Percentiles rank a stretch among this genome's conserved stretches.
phyloP scores from a whole-genome alignment of 2,888 invertebrate genomes.

The Thelaira solivaga region DNA sequence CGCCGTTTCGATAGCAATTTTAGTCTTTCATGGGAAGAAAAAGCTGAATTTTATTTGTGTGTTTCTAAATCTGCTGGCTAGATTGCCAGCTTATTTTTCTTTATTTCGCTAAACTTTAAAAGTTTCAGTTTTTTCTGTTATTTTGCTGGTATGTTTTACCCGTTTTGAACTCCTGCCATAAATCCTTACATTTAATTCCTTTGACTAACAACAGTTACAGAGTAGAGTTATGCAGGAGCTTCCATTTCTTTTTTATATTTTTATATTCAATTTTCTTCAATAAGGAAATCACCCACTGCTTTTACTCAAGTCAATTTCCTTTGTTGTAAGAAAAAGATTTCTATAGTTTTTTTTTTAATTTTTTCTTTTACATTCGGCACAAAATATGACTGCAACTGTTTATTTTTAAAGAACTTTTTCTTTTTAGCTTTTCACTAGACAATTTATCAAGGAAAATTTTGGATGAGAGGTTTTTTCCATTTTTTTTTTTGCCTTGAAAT shows the following conservation, averaged over 20 bases:
- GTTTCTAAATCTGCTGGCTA: background rate
- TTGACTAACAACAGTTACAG: no score
- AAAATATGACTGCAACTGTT: constrained; percentile 10
- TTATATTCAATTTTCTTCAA: constrained; percentile 1
- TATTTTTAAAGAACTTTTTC: background rate
- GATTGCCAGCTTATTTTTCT: background rate
- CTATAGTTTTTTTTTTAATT: constrained; percentile 14
- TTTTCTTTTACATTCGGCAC: background rate
- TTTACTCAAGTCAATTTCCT: constrained; percentile 47
- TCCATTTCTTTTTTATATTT: no score
- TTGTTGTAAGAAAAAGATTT: constrained; percentile 40
- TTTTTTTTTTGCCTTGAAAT: background rate
- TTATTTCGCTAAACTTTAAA: background rate
- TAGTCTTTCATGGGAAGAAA: no score
- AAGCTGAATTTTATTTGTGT: background rate
- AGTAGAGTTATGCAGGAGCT: no score
- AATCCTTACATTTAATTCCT: no score
- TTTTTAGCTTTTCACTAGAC: constrained; percentile 21
- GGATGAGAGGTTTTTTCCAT: background rate
- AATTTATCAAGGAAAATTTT: constrained; percentile 49
- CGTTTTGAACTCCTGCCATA: no score
- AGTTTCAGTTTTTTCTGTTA: no score
- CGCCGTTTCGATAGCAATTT: no score
- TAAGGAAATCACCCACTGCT: constrained; percentile 50
- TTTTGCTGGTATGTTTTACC: no score